Evolutionary conservation across 2,888 invertebrate species (phyloP), one percentile per base, ranked within the genome.

Genomic region (Tolmerus cingulatus): DNA sequence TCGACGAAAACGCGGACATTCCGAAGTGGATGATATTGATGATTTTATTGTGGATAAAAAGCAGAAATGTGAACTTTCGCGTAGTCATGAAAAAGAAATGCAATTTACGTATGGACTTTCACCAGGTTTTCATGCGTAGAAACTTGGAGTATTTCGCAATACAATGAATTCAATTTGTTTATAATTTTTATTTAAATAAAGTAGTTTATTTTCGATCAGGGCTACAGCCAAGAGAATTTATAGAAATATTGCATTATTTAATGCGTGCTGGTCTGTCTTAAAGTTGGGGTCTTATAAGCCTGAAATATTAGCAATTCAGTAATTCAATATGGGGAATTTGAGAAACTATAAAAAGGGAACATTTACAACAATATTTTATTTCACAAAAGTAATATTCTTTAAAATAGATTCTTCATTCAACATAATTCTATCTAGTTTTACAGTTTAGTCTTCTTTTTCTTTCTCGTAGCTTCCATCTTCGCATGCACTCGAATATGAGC

Each of bases 31-130:
- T 78, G 90, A 90, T 88, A 86, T 90, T 23, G 92, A 92, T 89
- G 93, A 92, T 88, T 92, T 92, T 86, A 90, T 92, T 85, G 87
- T 91, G 55, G 90, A 90, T n/a, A 93, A 92, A 87, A 92, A 92
- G 87, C 90, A 91, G 1, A 91, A 91, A 86, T 91, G 90, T 76
- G 90, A 91, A 43, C 82, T 90, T 46, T 90, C 91, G 0, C 90
- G 89, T 88, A 92, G 90, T 86, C 90, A 91, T 78, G 91, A 92
- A 46, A 90, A 90, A 74, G 92, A 92, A 84, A 89, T 90, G 51
- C 91, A 91, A 86, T 92, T 91, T 88, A 90, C 91, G 7, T 92
- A 91, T 86, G 91, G 92, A 4, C 87, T 91, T 4, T 92, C 92
- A 3, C 91, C 92, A 0, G 91, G 92, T n/a, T 91, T 91, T 89